phyloP scores from a whole-genome alignment of 2,113 vertebrate species.

The Plotosus lineatus region DNA sequence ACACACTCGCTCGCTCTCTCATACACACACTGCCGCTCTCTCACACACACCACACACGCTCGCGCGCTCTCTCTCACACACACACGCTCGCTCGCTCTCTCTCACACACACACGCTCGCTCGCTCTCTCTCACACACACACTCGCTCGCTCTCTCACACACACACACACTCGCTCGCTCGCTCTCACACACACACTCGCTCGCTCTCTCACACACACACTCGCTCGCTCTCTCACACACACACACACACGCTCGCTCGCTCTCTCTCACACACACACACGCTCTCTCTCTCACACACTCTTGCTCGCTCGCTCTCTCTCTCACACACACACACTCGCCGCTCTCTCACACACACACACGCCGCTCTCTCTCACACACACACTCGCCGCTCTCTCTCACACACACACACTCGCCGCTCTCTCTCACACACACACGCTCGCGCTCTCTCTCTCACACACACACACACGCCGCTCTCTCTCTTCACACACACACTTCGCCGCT shows the following conservation, averaged over 20 bases:
- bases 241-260: background rate
- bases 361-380: too few relatives aligned
- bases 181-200: background rate
- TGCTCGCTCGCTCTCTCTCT: background rate
- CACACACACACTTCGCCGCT: too few relatives aligned
- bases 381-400: too few relatives aligned
- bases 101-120: too few relatives aligned
- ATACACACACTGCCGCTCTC: background rate
- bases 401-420: too few relatives aligned
- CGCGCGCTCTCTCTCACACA: slow-evolving; percentile 10
- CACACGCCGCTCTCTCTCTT: too few relatives aligned
- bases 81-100: background rate
- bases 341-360: too few relatives aligned
- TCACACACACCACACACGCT: too few relatives aligned
- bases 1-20: background rate
- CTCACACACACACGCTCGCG: too few relatives aligned
- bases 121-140: background rate
- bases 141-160: background rate
- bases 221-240: background rate
- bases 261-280: background rate
- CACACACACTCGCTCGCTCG: slow-evolving; percentile 14
- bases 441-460: too few relatives aligned
- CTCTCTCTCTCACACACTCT: background rate
- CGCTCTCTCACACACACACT: background rate
- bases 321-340: too few relatives aligned